These are phyloP conservation scores for Scolopax mira DNA, from an alignment of 2,113 vertebrate genomes.

Conservation along the genomic window DNA sequence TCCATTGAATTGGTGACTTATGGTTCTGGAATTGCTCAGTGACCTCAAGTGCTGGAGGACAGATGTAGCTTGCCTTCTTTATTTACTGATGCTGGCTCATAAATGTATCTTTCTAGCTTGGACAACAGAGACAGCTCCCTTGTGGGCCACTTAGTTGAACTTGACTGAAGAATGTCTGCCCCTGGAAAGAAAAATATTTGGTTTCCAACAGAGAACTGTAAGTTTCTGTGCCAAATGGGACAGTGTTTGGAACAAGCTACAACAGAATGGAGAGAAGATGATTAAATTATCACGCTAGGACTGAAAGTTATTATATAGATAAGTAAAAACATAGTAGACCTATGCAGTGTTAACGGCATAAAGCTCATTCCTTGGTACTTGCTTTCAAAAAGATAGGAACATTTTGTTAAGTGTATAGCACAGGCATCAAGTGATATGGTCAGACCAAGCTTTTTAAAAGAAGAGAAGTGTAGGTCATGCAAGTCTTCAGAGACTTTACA, in stretches of 20 bases:
- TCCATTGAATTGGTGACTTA: constrained; percentile 17
- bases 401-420: not conserved
- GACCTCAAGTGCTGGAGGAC: constrained; percentile 37
- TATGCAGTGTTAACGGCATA: not conserved
- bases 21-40: constrained; percentile 12
- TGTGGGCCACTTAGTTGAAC: constrained; percentile 47
- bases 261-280: not conserved
- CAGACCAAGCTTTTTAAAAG: not conserved
- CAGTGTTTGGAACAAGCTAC: constrained; percentile 9
- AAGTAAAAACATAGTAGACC: not conserved
- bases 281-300: not conserved
- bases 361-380: not conserved
- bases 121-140: constrained; percentile 39
- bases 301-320: not conserved
- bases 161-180: constrained; percentile 54
- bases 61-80: constrained; percentile 43
- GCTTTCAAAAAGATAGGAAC: not conserved
- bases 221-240: constrained; percentile 37
- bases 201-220: constrained; percentile 45
- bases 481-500: not conserved
- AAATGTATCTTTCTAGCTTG: constrained; percentile 34
- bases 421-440: not conserved
- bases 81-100: constrained; percentile 60
- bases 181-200: constrained; percentile 63
- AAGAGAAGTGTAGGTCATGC: not conserved